Conservation (phyloP, 2,113 vertebrate genomes). For the Silurus asotus region DNA sequence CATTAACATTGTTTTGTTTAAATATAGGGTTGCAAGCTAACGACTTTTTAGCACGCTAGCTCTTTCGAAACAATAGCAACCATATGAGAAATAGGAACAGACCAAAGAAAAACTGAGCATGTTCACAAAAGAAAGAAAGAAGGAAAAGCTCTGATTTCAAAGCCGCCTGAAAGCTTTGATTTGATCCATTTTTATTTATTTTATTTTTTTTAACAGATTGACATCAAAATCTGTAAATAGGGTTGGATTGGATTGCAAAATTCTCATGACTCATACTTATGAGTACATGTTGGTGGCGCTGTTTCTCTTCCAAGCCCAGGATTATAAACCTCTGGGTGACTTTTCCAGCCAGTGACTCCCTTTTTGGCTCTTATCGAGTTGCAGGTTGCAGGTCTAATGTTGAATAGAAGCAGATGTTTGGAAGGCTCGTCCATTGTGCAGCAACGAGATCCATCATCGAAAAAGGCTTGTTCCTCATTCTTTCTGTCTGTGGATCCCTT, state of each 20-base stretch:
- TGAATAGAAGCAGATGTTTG: slow-evolving; percentile 54
- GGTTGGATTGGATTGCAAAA: neutral
- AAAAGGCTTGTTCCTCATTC: neutral
- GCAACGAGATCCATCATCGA: neutral
- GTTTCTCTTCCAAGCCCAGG: slow-evolving; percentile 48
- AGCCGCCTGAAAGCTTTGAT: neutral
- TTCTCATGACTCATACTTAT: neutral
- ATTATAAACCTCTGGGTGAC: neutral
- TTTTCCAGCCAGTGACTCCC: slow-evolving; percentile 6
- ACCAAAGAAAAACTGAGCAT: neutral
- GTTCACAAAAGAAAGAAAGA: neutral
- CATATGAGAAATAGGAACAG: neutral
- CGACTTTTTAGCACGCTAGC: neutral
- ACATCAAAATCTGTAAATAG: neutral
- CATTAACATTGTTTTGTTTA: neutral
- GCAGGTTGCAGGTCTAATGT: slow-evolving; percentile 36
- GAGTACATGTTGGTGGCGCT: slow-evolving; percentile 52
- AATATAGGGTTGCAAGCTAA: neutral
- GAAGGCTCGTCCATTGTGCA: slow-evolving; percentile 44
- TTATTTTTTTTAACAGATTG: neutral
- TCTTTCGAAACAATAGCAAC: neutral
- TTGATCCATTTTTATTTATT: neutral
- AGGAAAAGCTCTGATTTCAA: neutral
- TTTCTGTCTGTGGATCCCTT: neutral
- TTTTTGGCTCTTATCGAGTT: slow-evolving; percentile 36